These are phyloP conservation scores for Lacanobia wlatinum DNA, from an alignment of 2,888 invertebrate species.

Conservation along the genomic window DNA sequence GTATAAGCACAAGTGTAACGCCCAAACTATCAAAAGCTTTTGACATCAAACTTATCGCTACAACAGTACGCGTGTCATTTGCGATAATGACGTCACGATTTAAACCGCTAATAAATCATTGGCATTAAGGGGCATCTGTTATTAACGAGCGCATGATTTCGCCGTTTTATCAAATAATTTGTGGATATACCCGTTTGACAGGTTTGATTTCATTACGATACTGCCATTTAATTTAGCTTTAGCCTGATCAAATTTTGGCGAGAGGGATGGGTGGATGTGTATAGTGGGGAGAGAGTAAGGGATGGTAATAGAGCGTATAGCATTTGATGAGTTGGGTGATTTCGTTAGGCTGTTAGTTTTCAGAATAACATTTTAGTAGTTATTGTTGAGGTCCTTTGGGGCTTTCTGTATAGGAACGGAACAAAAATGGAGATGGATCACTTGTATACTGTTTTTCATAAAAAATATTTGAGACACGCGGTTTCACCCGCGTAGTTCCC, in stretches of 20 bases:
- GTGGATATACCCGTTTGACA: slow-evolving; percentile 53
- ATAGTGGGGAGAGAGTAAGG: neutral
- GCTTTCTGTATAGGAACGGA: no score
- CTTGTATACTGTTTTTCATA: no score
- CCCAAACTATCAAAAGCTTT: slow-evolving; percentile 25
- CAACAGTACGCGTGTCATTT: slow-evolving; percentile 25
- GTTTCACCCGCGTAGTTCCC: no score
- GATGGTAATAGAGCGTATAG: neutral
- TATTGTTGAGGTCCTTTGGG: neutral
- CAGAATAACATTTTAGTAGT: neutral
- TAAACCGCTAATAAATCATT: slow-evolving; percentile 48
- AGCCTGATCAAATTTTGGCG: slow-evolving; percentile 45
- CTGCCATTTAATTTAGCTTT: slow-evolving; percentile 45
- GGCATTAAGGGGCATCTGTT: slow-evolving; percentile 36
- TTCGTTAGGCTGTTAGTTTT: slow-evolving; percentile 11
- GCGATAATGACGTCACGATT: slow-evolving; percentile 43
- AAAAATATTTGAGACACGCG: no score
- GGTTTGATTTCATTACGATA: slow-evolving; percentile 63
- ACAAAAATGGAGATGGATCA: neutral
- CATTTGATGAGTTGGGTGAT: neutral
- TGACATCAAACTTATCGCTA: slow-evolving; percentile 18
- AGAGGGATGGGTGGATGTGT: slow-evolving; percentile 11
- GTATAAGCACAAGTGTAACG: neutral
- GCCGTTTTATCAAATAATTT: slow-evolving; percentile 60
- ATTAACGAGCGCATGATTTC: slow-evolving; percentile 56